A percentile compares a stretch with the other conserved stretches of the same genome.
Conservation (phyloP, 2,113 vertebrate species). For the Trogon melanurus region DNA sequence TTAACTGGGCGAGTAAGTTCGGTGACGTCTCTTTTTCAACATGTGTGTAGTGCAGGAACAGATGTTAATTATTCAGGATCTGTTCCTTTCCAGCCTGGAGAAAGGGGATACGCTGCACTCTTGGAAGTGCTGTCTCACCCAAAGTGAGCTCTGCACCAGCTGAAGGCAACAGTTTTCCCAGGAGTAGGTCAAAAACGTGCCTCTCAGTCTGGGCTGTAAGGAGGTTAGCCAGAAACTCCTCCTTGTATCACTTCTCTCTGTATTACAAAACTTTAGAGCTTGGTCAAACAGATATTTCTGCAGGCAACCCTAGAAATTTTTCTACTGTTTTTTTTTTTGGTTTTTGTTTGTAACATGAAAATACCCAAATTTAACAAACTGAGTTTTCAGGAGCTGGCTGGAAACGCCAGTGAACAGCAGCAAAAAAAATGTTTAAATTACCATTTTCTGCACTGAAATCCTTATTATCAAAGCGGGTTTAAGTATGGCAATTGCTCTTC, state of each 20-base stretch:
- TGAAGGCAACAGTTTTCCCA: neutral
- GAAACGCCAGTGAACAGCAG: neutral
- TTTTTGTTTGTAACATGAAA: neutral
- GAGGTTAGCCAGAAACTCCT: neutral
- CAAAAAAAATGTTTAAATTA: neutral
- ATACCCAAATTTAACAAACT: neutral
- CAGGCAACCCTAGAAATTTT: neutral
- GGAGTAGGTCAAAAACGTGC: neutral
- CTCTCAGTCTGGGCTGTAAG: neutral
- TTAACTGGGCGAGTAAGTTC: accelerated
- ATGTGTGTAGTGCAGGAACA: neutral
- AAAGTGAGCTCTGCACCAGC: neutral
- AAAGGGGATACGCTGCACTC: neutral
- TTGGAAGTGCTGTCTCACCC: neutral
- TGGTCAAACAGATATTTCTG: neutral
- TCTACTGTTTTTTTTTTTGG: neutral
- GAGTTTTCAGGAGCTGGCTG: neutral
- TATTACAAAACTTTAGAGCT: neutral
- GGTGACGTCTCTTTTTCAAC: neutral
- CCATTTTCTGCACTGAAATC: neutral
- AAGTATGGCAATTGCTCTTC: neutral
- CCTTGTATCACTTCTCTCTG: neutral
- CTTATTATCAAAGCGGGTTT: neutral
- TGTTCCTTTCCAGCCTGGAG: neutral
- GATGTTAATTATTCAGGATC: neutral